These are phyloP conservation scores for Brachionus asplanchnoidis DNA, from an alignment of 1,140 invertebrate genomes.

Conservation along the genomic window DNA sequence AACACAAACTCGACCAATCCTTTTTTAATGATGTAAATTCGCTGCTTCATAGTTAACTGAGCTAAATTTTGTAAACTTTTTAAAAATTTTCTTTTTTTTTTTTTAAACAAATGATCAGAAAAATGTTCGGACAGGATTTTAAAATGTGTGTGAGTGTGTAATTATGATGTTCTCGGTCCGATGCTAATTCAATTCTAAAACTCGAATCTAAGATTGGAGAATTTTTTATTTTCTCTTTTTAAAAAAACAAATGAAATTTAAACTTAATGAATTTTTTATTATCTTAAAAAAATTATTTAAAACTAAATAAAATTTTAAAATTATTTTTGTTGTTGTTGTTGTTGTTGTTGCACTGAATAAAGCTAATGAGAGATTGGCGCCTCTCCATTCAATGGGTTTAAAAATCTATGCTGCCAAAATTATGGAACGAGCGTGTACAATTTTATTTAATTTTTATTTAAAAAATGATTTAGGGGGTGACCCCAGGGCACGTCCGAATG, in stretches of 20 bases:
- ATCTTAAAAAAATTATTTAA: background rate
- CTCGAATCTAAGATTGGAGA: background rate
- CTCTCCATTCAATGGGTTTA: background rate
- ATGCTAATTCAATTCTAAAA: background rate
- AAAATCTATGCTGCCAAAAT: background rate
- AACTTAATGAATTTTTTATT: background rate
- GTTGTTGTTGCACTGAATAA: background rate
- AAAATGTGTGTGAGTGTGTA: background rate
- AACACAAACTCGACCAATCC: background rate
- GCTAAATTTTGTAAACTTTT: background rate
- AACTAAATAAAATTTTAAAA: slow-evolving; percentile 6
- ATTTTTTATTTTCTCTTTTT: background rate
- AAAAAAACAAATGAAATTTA: background rate
- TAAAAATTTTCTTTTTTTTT: background rate
- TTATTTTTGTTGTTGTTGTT: background rate
- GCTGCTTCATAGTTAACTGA: background rate
- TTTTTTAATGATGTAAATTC: slow-evolving; percentile 38
- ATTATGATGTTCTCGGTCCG: background rate
- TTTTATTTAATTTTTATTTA: too few species aligned
- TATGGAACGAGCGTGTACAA: too few species aligned
- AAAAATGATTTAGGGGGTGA: too few species aligned
- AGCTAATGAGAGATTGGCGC: background rate
- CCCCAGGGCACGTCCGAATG: too few species aligned
- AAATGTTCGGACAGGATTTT: background rate
- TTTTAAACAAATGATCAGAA: background rate